Conservation (phyloP, 2,113 vertebrate species). For the Eublepharis macularius region DNA sequence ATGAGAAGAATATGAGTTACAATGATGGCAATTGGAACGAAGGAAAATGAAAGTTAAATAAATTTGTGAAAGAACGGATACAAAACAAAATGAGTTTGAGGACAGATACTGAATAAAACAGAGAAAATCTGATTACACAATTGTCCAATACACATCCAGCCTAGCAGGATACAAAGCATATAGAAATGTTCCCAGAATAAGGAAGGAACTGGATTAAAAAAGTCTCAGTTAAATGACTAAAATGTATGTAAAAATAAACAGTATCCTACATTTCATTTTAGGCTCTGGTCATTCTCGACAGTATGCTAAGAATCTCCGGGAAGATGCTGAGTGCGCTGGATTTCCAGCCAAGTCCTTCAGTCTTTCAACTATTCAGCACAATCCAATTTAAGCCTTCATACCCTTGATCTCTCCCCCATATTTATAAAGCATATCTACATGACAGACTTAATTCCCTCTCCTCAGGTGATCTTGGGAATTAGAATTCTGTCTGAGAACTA, state of each 20-base stretch:
- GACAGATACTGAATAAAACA: background rate
- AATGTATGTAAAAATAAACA: background rate
- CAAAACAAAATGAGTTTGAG: background rate
- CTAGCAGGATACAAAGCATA: background rate
- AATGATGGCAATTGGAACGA: background rate
- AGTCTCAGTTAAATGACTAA: background rate
- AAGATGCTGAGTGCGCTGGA: background rate
- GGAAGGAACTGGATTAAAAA: background rate
- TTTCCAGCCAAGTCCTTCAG: background rate
- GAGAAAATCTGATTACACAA: background rate
- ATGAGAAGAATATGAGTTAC: background rate
- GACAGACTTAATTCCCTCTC: background rate
- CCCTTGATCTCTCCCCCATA: conserved; percentile 25
- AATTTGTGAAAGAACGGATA: background rate
- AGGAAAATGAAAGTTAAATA: background rate
- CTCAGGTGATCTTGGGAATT: background rate
- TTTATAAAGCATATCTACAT: background rate
- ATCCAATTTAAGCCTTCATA: fast-evolving
- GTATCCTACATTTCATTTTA: background rate
- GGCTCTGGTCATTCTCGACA: background rate
- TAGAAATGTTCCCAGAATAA: background rate
- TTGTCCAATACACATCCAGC: background rate
- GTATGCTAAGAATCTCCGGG: fast-evolving
- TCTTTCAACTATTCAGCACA: fast-evolving
- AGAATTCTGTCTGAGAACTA: background rate